Evolutionary conservation across 2,888 invertebrate genomes (phyloP).

Genomic region (Amblyjoppa fuscipennis): DNA sequence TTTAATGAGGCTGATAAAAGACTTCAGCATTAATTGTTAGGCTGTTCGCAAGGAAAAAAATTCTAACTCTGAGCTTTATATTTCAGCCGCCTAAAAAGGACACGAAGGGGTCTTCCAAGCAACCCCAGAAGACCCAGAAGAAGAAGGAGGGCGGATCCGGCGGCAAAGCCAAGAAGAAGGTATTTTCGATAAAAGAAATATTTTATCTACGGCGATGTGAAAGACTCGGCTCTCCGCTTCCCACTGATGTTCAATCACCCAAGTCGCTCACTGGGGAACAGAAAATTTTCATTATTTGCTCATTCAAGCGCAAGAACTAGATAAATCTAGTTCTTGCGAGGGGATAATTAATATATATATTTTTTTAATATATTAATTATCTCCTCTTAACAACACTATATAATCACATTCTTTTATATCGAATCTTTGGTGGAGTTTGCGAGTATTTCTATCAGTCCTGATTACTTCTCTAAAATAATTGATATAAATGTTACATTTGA

Average conservation of each 20-base stretch:
- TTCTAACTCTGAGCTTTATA: slow-evolving; percentile 55
- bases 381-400: background rate
- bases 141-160: slow-evolving; percentile 98
- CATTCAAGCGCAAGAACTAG: background rate
- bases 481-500: background rate
- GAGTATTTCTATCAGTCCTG: background rate
- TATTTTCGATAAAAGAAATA: slow-evolving; percentile 77
- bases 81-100: slow-evolving; percentile 97
- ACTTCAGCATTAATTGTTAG: background rate
- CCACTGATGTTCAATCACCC: background rate
- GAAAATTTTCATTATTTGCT: background rate
- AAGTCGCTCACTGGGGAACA: background rate
- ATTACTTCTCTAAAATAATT: no score
- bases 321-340: background rate
- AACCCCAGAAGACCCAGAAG: slow-evolving; percentile 97
- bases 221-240: background rate
- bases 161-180: slow-evolving; percentile 99
- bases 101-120: slow-evolving; percentile 95
- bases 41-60: background rate
- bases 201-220: background rate
- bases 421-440: background rate
- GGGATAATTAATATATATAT: background rate
- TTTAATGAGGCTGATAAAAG: slow-evolving; percentile 85
- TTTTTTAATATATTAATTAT: background rate
- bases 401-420: no score